Evolutionary conservation across 1,140 invertebrate species (phyloP), one percentile per base, ranked within the genome.

Genomic region (Drosophila melanica): DNA sequence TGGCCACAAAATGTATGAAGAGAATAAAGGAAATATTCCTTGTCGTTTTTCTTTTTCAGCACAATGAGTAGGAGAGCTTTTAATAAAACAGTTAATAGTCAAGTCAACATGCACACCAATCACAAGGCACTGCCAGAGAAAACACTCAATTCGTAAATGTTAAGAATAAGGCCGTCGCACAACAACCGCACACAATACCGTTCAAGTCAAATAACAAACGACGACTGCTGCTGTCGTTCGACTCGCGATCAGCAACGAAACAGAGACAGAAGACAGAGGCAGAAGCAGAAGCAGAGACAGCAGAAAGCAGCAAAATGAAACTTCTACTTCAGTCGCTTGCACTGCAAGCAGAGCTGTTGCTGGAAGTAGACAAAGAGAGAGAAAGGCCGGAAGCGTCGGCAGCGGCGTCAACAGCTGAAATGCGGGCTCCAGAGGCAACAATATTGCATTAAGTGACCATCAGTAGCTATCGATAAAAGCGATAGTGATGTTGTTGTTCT

Each of bases 401-500:
- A 58, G 58, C 58, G 53, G 59, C 72, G 67, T 60, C 74, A 77
- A 75, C 63, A 79, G 77, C 75, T 77, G 64, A 89, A 82, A 87
- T 89, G 82, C 82, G 82, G 82, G 82, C 76, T 67, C 14, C 48
- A 67, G 76, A 62, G 60, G 50, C 59, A 75, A 77, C 58, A 77
- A 66, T 77, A 82, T 75, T 67, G 58, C 67, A 72, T 78, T 72
- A 42, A 73, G 47, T 73, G 67, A 69, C 68, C 78, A 64, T 74
- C 81, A 80, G 70, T 68, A 81, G 79, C 62, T 81, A 86, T 78
- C 84, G 79, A 87, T 87, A 87, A 79, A 79, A 72, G 77, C 74
- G 75, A 89, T 79, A 86, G 84, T 75, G 72, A 50, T 74, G 27
- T 54, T 48, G 14, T 67, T 51, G n/a, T 27, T 51, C 23, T 53